Base-by-base conservation (phyloP, 2,797 vertebrate genomes). In the Channa striata region DNA sequence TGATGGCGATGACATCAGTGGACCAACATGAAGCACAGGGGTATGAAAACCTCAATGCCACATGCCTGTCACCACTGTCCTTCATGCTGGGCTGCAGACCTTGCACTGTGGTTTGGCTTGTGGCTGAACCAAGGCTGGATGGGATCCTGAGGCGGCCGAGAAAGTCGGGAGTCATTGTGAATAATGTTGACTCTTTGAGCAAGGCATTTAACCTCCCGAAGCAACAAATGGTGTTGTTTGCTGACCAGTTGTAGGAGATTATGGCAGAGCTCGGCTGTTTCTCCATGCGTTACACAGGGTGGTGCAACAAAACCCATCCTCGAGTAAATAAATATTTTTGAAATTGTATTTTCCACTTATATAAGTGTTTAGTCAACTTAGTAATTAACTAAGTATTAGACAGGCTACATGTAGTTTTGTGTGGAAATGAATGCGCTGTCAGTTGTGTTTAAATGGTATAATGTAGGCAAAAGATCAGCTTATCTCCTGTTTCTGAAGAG, bases 1-100 rank as follows among this genome's bases (percentile, higher is more conserved):
- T 36, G 68, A 42, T 54, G 72, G 49, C n/a, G 43, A 70, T 86
- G 86, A 86, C 85, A 81, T 86, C 80, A 75, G 52, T 78, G 60
- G 72, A 87, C 76, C 68, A 23, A 57, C 68, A 47, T 44, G 51
- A 72, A 21, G 47, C 8, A 2, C 50, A 0, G 64, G 67, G 76
- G 69, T 49, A n/a, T 80, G 62, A 64, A 81, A 77, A 68, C 80
- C 67, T 78, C 77, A 66, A 13, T 30, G 46, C 64, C 64, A 56
- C 81, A 74, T 20, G 63, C 59, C 51, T 64, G 53, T 82, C 80
- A 73, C 67, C 60, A 16, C 79, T 42, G 62, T 74, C 62, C 62
- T 77, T 70, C 42, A 59, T 57, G 65, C 73, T 70, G 51, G 53
- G 65, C 73, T 70, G 51, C 74, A 72, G 52, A 78, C 65, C 44